Conservation (phyloP, 2,113 vertebrate species). For the Siniperca knerii region DNA sequence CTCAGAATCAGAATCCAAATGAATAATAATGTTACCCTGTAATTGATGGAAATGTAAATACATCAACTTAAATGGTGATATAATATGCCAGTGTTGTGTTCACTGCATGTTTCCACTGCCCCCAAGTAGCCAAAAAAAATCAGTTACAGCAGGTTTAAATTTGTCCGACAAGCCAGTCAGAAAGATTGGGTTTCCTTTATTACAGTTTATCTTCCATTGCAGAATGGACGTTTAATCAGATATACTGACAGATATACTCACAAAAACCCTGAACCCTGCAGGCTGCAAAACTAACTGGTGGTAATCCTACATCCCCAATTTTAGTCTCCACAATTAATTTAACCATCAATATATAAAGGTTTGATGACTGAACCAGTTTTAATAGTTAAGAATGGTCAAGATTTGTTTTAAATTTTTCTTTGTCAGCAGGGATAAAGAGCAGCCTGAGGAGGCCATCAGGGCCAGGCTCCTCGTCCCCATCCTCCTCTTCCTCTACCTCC, state of each 20-base stretch:
- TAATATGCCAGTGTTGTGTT: neutral
- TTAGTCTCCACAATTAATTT: neutral
- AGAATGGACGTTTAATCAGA: neutral
- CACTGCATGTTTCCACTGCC: too few species aligned
- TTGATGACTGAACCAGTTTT: neutral
- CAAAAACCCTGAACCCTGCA: neutral
- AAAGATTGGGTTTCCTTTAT: too few species aligned
- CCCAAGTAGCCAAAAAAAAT: too few species aligned
- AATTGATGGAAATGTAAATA: neutral
- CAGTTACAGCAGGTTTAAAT: too few species aligned
- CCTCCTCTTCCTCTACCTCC: constrained; percentile 16
- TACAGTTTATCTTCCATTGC: neutral
- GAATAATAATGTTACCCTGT: neutral
- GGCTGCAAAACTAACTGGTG: too few species aligned
- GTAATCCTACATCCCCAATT: neutral
- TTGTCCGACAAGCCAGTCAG: too few species aligned
- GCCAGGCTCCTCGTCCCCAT: neutral
- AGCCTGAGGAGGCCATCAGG: constrained; percentile 67
- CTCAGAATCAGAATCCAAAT: too few species aligned
- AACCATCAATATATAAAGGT: neutral
- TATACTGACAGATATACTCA: neutral
- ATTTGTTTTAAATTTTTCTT: neutral
- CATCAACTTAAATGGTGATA: too few species aligned
- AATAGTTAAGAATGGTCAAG: neutral
- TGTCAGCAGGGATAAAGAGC: constrained; percentile 67